Base-by-base conservation (phyloP, 53 echinoderm and acorn worm genomes). In the Mesocentrotus franciscanus region DNA sequence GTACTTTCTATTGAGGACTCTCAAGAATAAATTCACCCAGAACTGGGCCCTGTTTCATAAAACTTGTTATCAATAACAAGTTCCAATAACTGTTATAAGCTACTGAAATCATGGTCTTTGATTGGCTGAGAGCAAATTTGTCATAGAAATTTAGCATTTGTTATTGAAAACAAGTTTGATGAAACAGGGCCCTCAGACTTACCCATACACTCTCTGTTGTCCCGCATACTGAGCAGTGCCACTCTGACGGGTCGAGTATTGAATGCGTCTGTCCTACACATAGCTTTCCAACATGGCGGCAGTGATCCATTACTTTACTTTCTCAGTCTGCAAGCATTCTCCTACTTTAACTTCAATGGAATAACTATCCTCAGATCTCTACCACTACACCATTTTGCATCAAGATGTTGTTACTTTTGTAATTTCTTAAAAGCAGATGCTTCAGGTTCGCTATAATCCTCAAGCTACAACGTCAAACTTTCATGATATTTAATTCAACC, bases 141-240 rank as follows among this genome's bases (percentile, higher is more conserved):
- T 49, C 49, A 49, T 7, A 49, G 49, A 49, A 49, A 49, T 49
- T 49, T 49, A 49, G 3, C 49, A 49, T 49, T 49, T 49, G 49
- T 49, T 49, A 5, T 49, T 49, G 49, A 49, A 49, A 49, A 49
- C 49, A 49, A 49, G 49, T 49, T 34, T 34, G 5, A 1, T 32
- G 10, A 78, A 32, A 15, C 29, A 26, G 9, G 78, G 27, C 17
- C 30, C 13, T 27, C 10, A 59, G 7, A 85, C 97, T 97, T 85
- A 98, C 98, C 98, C 98, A 98, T 0, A 98, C 98, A 68, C 98
- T 98, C 71, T 98, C 98, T 56, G 98, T 98, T 4, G 98, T 98
- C 14, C 98, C 98, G 75, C 98, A 98, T 13, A 96, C 95, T 18
- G 93, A 78, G 71, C 98, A 98, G 58, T 97, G 96, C 98, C 98